Conservation (phyloP, 1,140 invertebrate species). For the Bombus sylvicola region DNA sequence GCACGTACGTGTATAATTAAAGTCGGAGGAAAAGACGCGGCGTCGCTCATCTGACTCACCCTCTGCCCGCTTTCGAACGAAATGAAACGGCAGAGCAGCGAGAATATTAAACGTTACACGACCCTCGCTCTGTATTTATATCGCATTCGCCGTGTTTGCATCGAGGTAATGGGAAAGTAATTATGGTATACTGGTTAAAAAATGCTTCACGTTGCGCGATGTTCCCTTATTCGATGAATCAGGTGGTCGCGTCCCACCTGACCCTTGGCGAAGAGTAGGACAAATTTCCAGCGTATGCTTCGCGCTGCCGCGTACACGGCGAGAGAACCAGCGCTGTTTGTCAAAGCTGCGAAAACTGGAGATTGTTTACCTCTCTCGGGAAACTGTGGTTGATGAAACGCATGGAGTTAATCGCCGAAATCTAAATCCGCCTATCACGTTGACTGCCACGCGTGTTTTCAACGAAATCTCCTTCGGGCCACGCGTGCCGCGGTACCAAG, state of each 20-base stretch:
- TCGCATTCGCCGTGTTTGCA: background rate
- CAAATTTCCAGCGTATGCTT: background rate
- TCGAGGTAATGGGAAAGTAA: slow-evolving; percentile 24
- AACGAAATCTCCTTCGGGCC: no score
- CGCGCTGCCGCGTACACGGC: no score
- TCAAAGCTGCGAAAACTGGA: no score
- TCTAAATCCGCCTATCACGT: no score
- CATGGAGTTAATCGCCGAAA: no score
- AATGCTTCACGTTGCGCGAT: background rate
- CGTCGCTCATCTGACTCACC: background rate
- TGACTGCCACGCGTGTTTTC: no score
- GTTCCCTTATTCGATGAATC: no score
- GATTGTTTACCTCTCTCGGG: no score
- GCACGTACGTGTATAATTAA: slow-evolving; percentile 2
- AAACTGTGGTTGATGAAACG: no score
- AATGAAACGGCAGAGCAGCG: background rate
- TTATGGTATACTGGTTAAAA: background rate
- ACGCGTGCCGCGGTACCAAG: no score
- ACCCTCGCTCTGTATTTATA: background rate
- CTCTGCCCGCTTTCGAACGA: background rate
- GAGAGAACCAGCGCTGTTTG: no score
- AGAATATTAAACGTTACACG: background rate
- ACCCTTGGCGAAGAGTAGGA: background rate
- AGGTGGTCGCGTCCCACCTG: background rate
- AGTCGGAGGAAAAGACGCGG: background rate